Base-by-base conservation (phyloP, 2,113 vertebrate genomes). In the Menidia beryllina region DNA sequence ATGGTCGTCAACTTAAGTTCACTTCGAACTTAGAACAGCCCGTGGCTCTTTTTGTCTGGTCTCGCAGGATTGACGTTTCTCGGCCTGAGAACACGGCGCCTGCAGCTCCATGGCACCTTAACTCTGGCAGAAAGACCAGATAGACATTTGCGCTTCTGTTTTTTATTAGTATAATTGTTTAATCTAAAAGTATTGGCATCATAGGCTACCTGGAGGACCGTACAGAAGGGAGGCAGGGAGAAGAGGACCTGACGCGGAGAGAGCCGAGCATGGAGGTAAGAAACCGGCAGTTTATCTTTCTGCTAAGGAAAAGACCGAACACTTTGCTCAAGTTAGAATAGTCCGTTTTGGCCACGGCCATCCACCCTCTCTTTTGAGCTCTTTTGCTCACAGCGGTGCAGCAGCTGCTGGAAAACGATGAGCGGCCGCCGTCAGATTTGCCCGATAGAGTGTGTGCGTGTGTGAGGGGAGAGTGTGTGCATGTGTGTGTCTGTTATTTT, bases 261-360 rank as follows among this genome's bases (percentile, higher is more conserved):
- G 49, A 60, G 59, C 61, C 41, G 72, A 76, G 27, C 71, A 91
- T 91, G 88, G 85, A 88, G 92, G 93, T 94, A 85, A 89, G 91
- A 51, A 19, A 81, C 76, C 23, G 66, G 17, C 38, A n/a, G 9
- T 47, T 69, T 64, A 50, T 55, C 75, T 20, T 41, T 38, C 36
- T 65, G 6, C n/a, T 15, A 25, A 25, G 21, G 1, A 52, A 26
- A n/a, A 34, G 10, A 54, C 43, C 38, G 65, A 15, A 26, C 50
- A 62, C 51, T 72, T 74, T 38, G 45, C 30, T 39, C 47, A 85
- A 84, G 81, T 89, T 82, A 48, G 69, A 68, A 59, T 27, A 25
- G 56, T 53, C 7, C 27, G 30, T 63, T 64, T 23, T 38, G 20
- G 38, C 23, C 30, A 14, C 41, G 27, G 43, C 6, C 25, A 27